Percentiles rank a stretch among this genome's conserved stretches.
These are phyloP conservation scores for Heliconius sara DNA, from an alignment of 2,888 invertebrate species.

Conservation along the genomic window DNA sequence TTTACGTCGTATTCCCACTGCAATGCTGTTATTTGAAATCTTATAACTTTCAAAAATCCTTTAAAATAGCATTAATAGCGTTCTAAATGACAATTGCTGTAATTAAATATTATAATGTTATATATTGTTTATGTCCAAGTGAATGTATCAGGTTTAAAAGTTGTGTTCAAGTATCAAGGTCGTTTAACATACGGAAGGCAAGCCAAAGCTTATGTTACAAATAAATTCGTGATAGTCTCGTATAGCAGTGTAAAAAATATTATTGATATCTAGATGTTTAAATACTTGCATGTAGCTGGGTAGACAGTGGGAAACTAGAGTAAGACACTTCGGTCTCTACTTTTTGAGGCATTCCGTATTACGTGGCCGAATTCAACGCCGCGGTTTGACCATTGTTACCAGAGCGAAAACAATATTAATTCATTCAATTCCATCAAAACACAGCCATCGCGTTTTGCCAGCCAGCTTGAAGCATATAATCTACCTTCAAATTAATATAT, in stretches of 20 bases:
- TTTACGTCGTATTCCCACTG: background rate
- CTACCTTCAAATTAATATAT: background rate
- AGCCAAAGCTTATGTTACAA: constrained; percentile 9
- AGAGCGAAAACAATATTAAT: no score
- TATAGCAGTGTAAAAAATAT: background rate
- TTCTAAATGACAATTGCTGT: constrained; percentile 21
- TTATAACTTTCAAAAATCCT: constrained; percentile 1
- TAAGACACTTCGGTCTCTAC: no score
- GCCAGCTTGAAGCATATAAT: background rate
- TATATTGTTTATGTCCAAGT: constrained; percentile 25
- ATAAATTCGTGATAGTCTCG: background rate
- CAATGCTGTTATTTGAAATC: background rate
- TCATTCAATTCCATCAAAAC: no score
- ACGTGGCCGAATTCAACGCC: no score
- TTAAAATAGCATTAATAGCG: constrained; percentile 8
- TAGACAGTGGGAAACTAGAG: no score
- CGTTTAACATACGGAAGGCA: constrained; percentile 31
- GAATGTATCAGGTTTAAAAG: constrained; percentile 23
- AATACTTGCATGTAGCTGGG: no score
- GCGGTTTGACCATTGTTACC: no score
- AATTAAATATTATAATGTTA: constrained; percentile 24
- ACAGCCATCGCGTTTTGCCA: no score
- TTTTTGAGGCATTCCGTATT: no score
- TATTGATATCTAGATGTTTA: background rate
- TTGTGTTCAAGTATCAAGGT: constrained; percentile 27